A percentile compares a stretch with the other conserved stretches of the same genome.
These are phyloP conservation scores for Coremacera marginata DNA, from an alignment of 2,888 invertebrate species.

Conservation along the genomic window DNA sequence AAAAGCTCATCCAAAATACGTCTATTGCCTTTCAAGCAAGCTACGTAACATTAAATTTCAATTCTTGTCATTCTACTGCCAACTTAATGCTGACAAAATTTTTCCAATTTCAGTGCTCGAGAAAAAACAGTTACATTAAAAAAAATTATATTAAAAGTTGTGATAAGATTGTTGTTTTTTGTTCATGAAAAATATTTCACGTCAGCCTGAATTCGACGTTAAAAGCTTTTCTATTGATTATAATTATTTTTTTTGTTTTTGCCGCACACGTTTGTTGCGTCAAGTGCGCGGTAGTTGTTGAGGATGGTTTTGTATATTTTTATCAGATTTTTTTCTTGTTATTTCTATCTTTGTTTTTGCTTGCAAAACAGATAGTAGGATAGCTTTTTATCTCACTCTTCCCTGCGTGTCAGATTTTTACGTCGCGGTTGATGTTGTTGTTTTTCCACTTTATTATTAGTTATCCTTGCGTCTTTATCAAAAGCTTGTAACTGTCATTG, in stretches of 20 bases:
- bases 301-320: neutral
- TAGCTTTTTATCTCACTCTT: neutral
- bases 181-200: neutral
- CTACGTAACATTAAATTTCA: too few species aligned
- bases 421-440: neutral
- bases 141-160: neutral
- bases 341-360: neutral
- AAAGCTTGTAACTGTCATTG: neutral
- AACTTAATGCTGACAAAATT: neutral
- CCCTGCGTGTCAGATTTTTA: neutral
- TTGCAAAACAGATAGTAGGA: neutral
- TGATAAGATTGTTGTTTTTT: neutral
- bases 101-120: neutral
- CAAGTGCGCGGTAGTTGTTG: neutral
- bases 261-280: neutral
- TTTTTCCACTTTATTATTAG: neutral
- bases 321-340: neutral
- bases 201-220: neutral
- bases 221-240: conserved; percentile 6
- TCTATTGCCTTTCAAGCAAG: too few species aligned
- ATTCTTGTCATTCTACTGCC: too few species aligned
- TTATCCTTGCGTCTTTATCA: neutral
- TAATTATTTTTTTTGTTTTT: neutral
- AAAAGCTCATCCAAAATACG: too few species aligned
- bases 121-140: neutral